phyloP scores from a whole-genome alignment of 37 sponge, comb jelly and placozoan species.

The Eunapius fragilis region DNA sequence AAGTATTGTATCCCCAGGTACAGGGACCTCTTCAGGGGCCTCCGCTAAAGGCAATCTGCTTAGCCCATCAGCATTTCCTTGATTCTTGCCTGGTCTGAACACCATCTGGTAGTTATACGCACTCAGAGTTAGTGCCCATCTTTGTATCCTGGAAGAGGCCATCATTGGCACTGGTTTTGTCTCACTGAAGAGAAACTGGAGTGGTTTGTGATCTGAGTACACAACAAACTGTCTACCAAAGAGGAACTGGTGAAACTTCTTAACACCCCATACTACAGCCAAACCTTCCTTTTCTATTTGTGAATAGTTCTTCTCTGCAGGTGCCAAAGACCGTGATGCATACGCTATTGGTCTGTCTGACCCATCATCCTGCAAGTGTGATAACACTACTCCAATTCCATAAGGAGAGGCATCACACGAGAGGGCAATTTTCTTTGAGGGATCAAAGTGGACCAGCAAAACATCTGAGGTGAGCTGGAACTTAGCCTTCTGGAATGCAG shows the following conservation, averaged over 20 bases:
- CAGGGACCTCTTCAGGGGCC: too few species aligned
- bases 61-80: constrained; percentile 62
- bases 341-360: constrained; percentile 47
- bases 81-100: constrained; percentile 27
- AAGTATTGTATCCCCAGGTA: too few species aligned
- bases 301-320: constrained; percentile 35
- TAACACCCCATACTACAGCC: constrained; percentile 31
- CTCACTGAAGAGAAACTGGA: constrained; percentile 41
- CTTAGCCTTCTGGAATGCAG: constrained; percentile 23
- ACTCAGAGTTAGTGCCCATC: too few species aligned
- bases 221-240: constrained; percentile 53
- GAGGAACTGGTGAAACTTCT: constrained; percentile 55
- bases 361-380: constrained; percentile 30
- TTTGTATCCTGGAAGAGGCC: constrained; percentile 44
- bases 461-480: too few species aligned
- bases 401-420: constrained; percentile 35
- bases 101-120: constrained; percentile 46
- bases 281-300: constrained; percentile 44
- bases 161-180: constrained; percentile 36
- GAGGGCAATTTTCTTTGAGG: too few species aligned
- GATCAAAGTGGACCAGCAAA: too few species aligned
- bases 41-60: constrained; percentile 41
- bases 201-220: constrained; percentile 40
- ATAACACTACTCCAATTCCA: constrained; percentile 27
- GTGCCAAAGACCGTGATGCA: constrained; percentile 26